Base-by-base conservation (phyloP, 2,797 vertebrate genomes). In the Sparidentex hasta region DNA sequence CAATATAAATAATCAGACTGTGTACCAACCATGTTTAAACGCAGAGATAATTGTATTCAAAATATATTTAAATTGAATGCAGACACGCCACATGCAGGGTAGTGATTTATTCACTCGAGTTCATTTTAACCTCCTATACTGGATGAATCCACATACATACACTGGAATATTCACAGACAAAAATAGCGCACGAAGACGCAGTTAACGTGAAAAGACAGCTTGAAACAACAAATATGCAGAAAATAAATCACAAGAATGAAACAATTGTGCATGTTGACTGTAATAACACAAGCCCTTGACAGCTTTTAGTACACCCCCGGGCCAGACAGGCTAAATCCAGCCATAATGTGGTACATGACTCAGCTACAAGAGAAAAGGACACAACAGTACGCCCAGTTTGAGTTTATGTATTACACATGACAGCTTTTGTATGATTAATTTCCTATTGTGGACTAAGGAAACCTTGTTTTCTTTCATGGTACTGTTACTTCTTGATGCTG, bases 151-250 rank as follows among this genome's bases (percentile, higher is more conserved):
- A 16, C 17, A 4, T 41, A 29, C n/a, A 56, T 43, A 21, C 55
- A 57, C n/a, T 61, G 33, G 52, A 62, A 25, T 20, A 52, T 21
- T 3, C 62, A 18, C 47, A 54, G 47, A 57, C 43, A 66, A 51
- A 50, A 58, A 51, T 20, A 20, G 23, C 2, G 6, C 23, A 12
- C 7, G 41, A 52, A 66, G 20, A 52, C 3, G 7, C 2, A 66
- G 27, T 9, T 52, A 54, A 66, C 2, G 23, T 23, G 27, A 5
- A 13, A 56, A 33, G 25, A 64, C 16, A 7, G 11, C 16, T 4
- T 11, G 51, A 65, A 50, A 25, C 7, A 41, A 17, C 25, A 18
- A 33, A 50, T 11, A 11, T 25, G 5, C 21, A 54, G 14, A 68
- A 11, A 46, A 29, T 38, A 65, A 41, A 18, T 3, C 9, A 25